Conservation (phyloP, 2,797 vertebrate species). For the Eidolon dupreanum region DNA sequence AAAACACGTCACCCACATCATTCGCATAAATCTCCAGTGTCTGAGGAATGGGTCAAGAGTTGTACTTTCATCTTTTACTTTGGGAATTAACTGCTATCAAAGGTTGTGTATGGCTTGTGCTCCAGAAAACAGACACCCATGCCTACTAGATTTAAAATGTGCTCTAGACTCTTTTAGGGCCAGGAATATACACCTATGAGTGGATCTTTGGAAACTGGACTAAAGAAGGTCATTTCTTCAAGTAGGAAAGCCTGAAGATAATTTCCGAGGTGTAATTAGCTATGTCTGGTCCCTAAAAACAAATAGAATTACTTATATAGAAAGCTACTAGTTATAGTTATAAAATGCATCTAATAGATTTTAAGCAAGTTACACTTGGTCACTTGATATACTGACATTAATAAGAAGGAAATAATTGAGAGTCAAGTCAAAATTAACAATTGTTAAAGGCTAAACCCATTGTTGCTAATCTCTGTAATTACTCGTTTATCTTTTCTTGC, state of each 20-base stretch:
- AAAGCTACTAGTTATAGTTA: not conserved
- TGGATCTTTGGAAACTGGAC: not conserved
- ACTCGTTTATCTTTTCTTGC: not conserved
- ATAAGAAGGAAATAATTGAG: not conserved
- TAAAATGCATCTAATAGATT: not conserved
- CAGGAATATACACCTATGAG: not conserved
- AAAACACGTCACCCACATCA: not conserved
- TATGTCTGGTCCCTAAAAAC: not conserved
- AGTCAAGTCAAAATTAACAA: constrained; percentile 26
- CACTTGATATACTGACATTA: not conserved
- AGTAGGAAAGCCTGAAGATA: not conserved
- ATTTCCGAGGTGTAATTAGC: not conserved
- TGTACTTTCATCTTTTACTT: not conserved
- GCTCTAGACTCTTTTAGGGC: not conserved
- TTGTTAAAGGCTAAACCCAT: not conserved
- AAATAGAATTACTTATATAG: constrained; percentile 15
- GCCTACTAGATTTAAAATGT: not conserved
- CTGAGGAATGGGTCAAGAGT: not conserved
- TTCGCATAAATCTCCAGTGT: not conserved
- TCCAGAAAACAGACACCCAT: not conserved
- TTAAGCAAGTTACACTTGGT: not conserved
- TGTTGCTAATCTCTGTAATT: constrained; percentile 1
- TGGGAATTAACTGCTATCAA: not conserved
- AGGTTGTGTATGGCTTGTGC: not conserved
- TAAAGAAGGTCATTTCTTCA: not conserved